phyloP scores from a whole-genome alignment of 2,888 invertebrate genomes.

The Celastrina argiolus region DNA sequence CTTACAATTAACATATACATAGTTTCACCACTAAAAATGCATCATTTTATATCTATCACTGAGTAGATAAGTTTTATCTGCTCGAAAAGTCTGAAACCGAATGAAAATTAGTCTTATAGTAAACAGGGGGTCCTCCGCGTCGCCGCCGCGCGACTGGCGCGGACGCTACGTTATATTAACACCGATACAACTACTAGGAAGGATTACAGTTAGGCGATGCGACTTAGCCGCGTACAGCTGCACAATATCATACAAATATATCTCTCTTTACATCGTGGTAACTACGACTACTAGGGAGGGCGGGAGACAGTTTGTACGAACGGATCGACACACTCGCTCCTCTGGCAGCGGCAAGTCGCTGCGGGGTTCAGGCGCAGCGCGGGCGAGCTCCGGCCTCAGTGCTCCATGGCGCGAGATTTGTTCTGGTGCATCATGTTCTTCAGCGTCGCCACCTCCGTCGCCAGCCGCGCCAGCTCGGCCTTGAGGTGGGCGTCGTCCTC shows the following conservation, averaged over 20 bases:
- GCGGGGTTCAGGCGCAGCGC: slow-evolving; percentile 42
- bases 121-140: slow-evolving; percentile 45
- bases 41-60: slow-evolving; percentile 70
- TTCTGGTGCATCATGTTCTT: slow-evolving; percentile 88
- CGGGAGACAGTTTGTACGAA: slow-evolving; percentile 66
- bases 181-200: slow-evolving; percentile 70
- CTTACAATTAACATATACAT: slow-evolving; percentile 65
- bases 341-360: slow-evolving; percentile 30
- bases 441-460: slow-evolving; percentile 93
- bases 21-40: slow-evolving; percentile 75
- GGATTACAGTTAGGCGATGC: slow-evolving; percentile 65
- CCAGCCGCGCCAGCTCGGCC: slow-evolving; percentile 90
- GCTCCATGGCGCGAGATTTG: slow-evolving; percentile 68
- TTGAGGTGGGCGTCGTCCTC: slow-evolving; percentile 87
- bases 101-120: slow-evolving; percentile 53
- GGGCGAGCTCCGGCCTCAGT: slow-evolving; percentile 55
- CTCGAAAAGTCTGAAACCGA: slow-evolving; percentile 75
- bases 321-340: slow-evolving; percentile 43
- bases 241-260: slow-evolving; percentile 67
- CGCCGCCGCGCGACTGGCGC: slow-evolving; percentile 33
- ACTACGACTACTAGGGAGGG: slow-evolving; percentile 63
- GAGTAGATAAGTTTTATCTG: slow-evolving; percentile 75
- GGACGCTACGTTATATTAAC: slow-evolving; percentile 33
- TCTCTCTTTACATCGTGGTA: slow-evolving; percentile 73
- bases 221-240: slow-evolving; percentile 71